Evolutionary conservation across 2,888 invertebrate genomes (phyloP).

Genomic region (Dasysyrphus albostriatus): DNA sequence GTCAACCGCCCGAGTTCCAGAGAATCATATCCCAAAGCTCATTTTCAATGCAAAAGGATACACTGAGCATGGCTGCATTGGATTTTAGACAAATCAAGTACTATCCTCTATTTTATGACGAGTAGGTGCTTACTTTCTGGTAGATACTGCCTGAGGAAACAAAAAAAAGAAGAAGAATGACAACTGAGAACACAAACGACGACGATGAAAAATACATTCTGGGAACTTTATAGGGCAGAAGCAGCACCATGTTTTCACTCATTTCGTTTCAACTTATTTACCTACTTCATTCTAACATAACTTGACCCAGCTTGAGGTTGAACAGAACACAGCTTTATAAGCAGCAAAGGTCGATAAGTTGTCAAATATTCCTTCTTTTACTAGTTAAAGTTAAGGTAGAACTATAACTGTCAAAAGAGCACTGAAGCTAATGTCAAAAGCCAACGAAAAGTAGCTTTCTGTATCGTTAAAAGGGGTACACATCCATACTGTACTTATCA

Average conservation of each 20-base stretch:
- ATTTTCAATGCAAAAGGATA: slow-evolving; percentile 30
- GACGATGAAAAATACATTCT: slow-evolving; percentile 39
- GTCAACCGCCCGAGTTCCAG: slow-evolving; percentile 27
- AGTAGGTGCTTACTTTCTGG: neutral
- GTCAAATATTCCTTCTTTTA: neutral
- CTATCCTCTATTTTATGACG: neutral
- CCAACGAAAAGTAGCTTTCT: too few relatives aligned
- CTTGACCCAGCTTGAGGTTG: neutral
- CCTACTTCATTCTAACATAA: too few relatives aligned
- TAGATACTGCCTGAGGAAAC: neutral
- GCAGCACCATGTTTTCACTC: slow-evolving; percentile 8
- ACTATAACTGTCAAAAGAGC: too few relatives aligned
- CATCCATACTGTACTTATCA: too few relatives aligned
- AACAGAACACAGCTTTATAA: too few relatives aligned
- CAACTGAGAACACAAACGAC: slow-evolving; percentile 10
- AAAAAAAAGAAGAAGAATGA: neutral
- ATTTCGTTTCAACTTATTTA: neutral
- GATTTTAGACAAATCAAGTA: neutral
- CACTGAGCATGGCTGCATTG: slow-evolving; percentile 2
- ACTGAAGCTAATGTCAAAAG: too few relatives aligned
- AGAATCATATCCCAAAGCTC: neutral
- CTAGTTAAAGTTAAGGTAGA: too few relatives aligned
- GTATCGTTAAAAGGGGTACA: too few relatives aligned
- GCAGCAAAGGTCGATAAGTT: neutral
- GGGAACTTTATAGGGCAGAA: slow-evolving; percentile 14